A percentile compares a stretch with the other conserved stretches of the same genome.
phyloP scores from a whole-genome alignment of 2,797 vertebrate species.

The Peromyscus eremicus region DNA sequence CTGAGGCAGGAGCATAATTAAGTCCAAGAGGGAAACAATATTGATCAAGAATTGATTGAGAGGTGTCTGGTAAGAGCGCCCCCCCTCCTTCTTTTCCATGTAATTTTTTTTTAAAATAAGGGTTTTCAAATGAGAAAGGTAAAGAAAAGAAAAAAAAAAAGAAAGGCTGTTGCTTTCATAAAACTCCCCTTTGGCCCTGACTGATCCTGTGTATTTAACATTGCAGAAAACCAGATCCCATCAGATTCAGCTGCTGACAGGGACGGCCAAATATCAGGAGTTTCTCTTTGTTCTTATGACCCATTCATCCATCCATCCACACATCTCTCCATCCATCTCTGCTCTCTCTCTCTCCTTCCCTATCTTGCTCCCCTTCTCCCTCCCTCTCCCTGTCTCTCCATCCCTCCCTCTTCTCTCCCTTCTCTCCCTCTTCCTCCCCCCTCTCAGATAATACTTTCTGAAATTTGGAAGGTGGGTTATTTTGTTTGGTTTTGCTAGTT shows the following conservation, averaged over 20 bases:
- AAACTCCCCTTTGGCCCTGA: constrained; percentile 55
- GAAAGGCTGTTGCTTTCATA: constrained; percentile 28
- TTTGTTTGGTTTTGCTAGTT: not conserved
- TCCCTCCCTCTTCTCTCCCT: not conserved
- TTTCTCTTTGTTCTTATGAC: not conserved
- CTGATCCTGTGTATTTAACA: not conserved
- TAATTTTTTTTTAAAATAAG: not conserved
- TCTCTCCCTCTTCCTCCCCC: not conserved
- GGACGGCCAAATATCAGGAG: not conserved
- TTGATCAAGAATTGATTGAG: not conserved
- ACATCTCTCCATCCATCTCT: not conserved
- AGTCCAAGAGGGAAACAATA: not conserved
- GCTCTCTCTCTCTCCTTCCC: not conserved
- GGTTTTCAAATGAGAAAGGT: not conserved
- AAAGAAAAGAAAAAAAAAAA: not conserved
- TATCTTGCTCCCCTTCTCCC: not conserved
- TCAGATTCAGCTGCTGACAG: constrained; percentile 26
- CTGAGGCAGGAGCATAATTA: not conserved
- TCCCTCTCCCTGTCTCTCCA: not conserved
- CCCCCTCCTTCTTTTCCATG: too few species aligned
- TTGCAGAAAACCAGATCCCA: constrained; percentile 29
- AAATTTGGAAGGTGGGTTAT: not conserved
- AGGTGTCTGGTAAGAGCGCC: not conserved
- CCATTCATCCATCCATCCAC: not conserved
- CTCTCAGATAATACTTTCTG: not conserved